Conservation (phyloP, 2,888 invertebrate genomes). For the Epirrhoe tristata region DNA sequence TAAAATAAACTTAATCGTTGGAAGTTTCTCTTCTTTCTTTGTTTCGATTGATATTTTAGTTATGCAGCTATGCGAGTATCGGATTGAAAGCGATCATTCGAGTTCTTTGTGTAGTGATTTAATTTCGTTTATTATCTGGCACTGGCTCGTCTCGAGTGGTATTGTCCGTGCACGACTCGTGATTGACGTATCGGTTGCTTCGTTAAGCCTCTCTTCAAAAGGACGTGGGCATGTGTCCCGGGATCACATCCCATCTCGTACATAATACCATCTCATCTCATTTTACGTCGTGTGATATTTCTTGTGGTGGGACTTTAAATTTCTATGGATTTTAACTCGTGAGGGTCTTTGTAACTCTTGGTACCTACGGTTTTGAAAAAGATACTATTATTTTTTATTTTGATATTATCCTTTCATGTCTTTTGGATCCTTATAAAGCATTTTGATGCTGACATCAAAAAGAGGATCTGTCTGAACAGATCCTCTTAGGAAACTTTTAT, state of each 20-base stretch:
- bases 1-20: constrained; percentile 45
- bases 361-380: constrained; percentile 43
- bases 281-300: constrained; percentile 70
- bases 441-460: no score
- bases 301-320: constrained; percentile 56
- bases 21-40: constrained; percentile 32
- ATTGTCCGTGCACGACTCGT: constrained; percentile 57
- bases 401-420: constrained; percentile 44
- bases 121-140: constrained; percentile 27
- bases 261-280: constrained; percentile 63
- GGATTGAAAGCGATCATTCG: constrained; percentile 34
- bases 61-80: constrained; percentile 27
- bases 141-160: constrained; percentile 36
- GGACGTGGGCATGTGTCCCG: constrained; percentile 54
- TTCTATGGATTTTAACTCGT: constrained; percentile 47
- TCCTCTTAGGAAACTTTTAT: constrained; percentile 39
- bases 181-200: constrained; percentile 73
- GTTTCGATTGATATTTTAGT: constrained; percentile 32
- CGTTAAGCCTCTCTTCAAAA: constrained; percentile 69
- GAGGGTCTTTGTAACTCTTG: constrained; percentile 23
- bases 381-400: constrained; percentile 41
- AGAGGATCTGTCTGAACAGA: no score
- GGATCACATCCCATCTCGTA: constrained; percentile 48
- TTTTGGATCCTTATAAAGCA: constrained; percentile 43
- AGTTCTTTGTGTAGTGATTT: constrained; percentile 33